Percentiles rank a stretch among this genome's conserved stretches.
These are phyloP conservation scores for Neodon shergylaensis DNA, from an alignment of 2,113 vertebrate species.

Conservation along the genomic window DNA sequence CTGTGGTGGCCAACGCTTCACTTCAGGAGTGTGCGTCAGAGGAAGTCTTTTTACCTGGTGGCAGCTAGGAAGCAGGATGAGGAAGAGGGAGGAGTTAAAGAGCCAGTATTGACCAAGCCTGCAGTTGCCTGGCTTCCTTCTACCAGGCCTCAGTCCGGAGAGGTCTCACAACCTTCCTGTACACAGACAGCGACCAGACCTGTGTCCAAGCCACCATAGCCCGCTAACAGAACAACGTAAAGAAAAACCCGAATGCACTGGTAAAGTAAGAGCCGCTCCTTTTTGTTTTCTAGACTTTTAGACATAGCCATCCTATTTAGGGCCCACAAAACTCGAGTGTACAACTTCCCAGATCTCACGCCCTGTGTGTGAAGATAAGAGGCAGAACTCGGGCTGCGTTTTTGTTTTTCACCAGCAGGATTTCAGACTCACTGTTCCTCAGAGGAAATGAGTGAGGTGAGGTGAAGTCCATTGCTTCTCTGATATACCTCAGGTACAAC, in stretches of 20 bases:
- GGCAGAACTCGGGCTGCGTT: neutral
- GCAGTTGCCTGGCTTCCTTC: neutral
- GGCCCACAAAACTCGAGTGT: neutral
- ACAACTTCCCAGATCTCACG: neutral
- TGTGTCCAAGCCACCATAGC: neutral
- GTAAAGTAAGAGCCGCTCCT: neutral
- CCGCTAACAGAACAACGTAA: neutral
- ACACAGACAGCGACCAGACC: neutral
- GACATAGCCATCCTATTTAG: neutral
- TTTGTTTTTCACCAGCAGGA: neutral
- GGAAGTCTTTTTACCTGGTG: neutral
- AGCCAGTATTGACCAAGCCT: no score
- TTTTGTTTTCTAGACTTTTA: neutral
- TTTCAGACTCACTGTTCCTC: neutral
- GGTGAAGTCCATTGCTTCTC: neutral
- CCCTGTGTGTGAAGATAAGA: neutral
- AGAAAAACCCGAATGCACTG: neutral
- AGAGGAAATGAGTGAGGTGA: neutral
- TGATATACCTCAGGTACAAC: neutral
- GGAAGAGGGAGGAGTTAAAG: no score
- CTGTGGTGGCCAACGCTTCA: neutral
- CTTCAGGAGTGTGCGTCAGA: neutral
- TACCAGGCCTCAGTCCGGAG: neutral
- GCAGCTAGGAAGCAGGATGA: neutral
- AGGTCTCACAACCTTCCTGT: neutral